Evolutionary conservation across 2,797 vertebrate species (phyloP).

Genomic region (Hipposideros larvatus): DNA sequence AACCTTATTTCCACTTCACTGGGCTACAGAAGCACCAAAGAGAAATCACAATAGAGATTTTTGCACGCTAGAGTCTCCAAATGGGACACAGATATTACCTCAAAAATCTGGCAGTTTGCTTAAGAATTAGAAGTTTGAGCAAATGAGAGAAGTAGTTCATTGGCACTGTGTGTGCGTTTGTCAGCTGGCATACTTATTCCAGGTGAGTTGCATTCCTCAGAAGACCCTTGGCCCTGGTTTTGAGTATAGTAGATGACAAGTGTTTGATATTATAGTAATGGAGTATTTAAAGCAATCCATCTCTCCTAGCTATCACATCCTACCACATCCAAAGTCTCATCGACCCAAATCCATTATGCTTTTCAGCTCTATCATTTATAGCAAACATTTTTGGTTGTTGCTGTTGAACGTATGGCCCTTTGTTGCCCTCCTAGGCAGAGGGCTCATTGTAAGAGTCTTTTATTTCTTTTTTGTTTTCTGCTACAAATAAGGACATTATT

Average conservation of each 20-base stretch:
- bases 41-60: constrained; percentile 62
- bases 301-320: not conserved
- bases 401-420: constrained; percentile 36
- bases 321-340: not conserved
- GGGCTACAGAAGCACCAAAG: constrained; percentile 7
- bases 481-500: not conserved
- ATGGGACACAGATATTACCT: constrained; percentile 18
- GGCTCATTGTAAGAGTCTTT: not conserved
- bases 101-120: constrained; percentile 48
- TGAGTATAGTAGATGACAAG: not conserved
- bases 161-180: not conserved
- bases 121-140: constrained; percentile 55
- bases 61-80: constrained; percentile 8
- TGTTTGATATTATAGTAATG: not conserved
- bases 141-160: constrained; percentile 32
- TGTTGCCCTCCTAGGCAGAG: not conserved
- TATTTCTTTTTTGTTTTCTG: not conserved
- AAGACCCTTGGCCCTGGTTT: constrained; percentile 1
- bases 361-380: not conserved
- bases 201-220: constrained; percentile 35
- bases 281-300: not conserved
- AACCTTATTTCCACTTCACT: constrained; percentile 53
- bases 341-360: not conserved
- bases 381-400: not conserved
- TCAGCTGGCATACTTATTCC: constrained; percentile 24